Evolutionary conservation across 2,113 vertebrate species (phyloP), one percentile per base, ranked within the genome.

Genomic region (Murina feae): DNA sequence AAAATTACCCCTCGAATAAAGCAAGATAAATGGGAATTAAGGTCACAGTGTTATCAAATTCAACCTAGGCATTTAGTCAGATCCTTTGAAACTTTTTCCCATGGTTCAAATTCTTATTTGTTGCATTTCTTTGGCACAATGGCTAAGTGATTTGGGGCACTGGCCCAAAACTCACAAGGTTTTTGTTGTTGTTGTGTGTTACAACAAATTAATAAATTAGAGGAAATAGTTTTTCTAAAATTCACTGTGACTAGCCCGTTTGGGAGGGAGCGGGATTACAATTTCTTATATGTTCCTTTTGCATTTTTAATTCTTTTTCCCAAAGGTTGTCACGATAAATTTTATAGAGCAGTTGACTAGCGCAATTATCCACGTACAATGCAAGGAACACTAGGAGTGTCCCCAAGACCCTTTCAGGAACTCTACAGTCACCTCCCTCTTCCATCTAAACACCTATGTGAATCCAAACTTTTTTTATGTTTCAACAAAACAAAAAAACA

Each of bases 41-140:
- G 84, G 47, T 78, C 79, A 91, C 2, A 28, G 17, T 86, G 96
- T 96, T 95, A 95, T 90, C 88, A 96, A 84, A 69, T 90, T 96
- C 53, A 81, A 58, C 47, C 17, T 92, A 80, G 55, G 42, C 30
- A 82, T 88, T 90, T 85, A 78, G 42, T 93, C 92, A 96, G 88
- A 92, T 95, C 47, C 72, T 84, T 91, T 91, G 68, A 93, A 92
- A 91, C 10, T 5, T 81, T 93, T 96, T 89, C 87, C 71, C 93
- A 94, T 93, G 71, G 66, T 55, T 81, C 84, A 94, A 94, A 84
- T 69, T 55, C 32, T 84, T 55, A 85, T 87, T 94, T 96, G 42
- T 93, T 87, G 53, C 20, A 58, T 53, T 94, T 95, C 11, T 93
- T 93, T 93, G 90, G 89, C 87, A 49, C 63, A 53, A 74, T 81